Evolutionary conservation across 2,113 vertebrate species (phyloP).

Genomic region (Tachuris rubrigastra): DNA sequence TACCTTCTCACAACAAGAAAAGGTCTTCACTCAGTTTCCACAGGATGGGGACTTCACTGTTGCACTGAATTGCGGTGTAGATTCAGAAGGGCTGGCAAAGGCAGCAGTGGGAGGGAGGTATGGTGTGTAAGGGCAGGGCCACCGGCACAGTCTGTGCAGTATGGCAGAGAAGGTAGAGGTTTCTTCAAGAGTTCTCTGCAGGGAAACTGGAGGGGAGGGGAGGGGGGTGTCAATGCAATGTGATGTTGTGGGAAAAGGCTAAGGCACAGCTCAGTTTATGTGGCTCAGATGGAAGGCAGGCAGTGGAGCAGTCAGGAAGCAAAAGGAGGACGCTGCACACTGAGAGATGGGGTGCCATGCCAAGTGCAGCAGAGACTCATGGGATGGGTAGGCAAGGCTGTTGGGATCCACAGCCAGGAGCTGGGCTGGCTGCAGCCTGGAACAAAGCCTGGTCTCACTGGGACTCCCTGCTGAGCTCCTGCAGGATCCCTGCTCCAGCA

Average conservation of each 20-base stretch:
- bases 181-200: not conserved
- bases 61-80: not conserved
- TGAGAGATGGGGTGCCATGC: not conserved
- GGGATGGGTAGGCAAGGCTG: not conserved
- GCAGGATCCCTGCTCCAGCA: not conserved
- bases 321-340: rapidly evolving
- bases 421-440: not conserved
- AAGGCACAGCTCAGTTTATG: not conserved
- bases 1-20: conserved; percentile 59
- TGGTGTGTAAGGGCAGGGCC: not conserved
- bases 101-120: not conserved
- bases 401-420: not conserved
- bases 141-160: rapidly evolving
- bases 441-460: not conserved
- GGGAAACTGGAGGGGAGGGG: not conserved
- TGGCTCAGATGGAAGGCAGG: not conserved
- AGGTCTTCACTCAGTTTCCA: conserved; percentile 6
- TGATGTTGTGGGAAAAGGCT: not conserved
- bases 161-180: not conserved
- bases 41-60: not conserved
- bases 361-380: not conserved
- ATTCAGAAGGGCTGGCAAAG: not conserved
- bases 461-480: not conserved
- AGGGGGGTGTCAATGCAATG: rapidly evolving
- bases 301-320: not conserved